Base-by-base conservation (phyloP, 2,888 invertebrate species). In the Sinohyriopsis cumingii region DNA sequence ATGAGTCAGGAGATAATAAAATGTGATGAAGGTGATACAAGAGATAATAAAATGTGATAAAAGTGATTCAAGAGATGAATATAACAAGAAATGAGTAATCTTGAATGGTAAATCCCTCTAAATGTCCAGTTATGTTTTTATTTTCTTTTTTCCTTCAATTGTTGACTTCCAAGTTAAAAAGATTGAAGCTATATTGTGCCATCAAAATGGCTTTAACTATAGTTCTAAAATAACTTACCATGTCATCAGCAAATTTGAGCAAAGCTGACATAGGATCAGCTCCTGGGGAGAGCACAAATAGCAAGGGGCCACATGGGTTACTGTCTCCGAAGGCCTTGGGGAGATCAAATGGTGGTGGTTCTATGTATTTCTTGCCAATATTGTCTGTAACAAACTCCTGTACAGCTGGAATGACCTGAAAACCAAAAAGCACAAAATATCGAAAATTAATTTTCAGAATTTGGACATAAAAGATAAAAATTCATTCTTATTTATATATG, bases 291-390 rank as follows among this genome's bases (percentile, higher is more conserved):
- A 91, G 80, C 22, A 91, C 86, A 81, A 91, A 91, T 67, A 91
- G 83, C 19, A 91, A 83, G 0, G 91, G 91, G n/a, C 90, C 82
- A 60, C 83, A 84, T 71, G 86, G 87, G 71, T 87, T 87, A 78
- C 90, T 90, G 85, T 91, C 91, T 22, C 80, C 83, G 71, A 88
- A 91, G 15, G 90, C 87, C 65, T 88, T 89, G 1, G 87, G 87
- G n/a, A 91, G 84, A 80, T 91, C 91, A 84, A 91, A 91, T 19
- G 91, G 90, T 25, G 91, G 90, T 4, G 91, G 90, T 75, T 91
- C 91, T 65, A 91, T 88, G 81, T 88, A 91, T 71, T 87, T 84
- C 76, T 87, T 84, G 55, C 91, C 91, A 55, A 91, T 85, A 77
- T 89, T 90, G 59, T 84, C 85, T 55, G 85, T 82, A 5, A 91